A percentile compares a stretch with the other conserved stretches of the same genome.
Evolutionary conservation across 2,888 invertebrate genomes (phyloP).

Genomic region (Aplocera efformata): DNA sequence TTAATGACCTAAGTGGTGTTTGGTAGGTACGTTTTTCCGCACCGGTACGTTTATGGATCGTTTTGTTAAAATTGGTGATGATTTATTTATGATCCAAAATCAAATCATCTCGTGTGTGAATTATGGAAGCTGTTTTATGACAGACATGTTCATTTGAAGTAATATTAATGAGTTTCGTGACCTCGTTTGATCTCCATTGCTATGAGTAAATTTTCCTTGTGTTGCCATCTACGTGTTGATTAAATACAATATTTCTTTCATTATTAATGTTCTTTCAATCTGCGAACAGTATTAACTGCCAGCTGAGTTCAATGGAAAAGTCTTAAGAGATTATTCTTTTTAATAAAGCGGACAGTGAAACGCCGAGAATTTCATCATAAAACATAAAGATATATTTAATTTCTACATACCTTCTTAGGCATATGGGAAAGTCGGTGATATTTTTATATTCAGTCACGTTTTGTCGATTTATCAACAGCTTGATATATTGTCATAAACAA

Average conservation of each 20-base stretch:
- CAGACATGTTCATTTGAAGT: slow-evolving; percentile 4
- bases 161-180: slow-evolving; percentile 6
- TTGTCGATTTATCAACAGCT: slow-evolving; percentile 8
- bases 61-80: slow-evolving; percentile 11
- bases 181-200: slow-evolving; percentile 8
- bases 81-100: slow-evolving; percentile 18
- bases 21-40: slow-evolving; percentile 43
- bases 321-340: slow-evolving; percentile 19
- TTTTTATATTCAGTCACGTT: slow-evolving; percentile 18
- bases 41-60: slow-evolving; percentile 33
- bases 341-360: slow-evolving; percentile 20
- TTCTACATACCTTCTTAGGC: not conserved
- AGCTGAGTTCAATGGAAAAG: slow-evolving; percentile 14
- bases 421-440: not conserved
- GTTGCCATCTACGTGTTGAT: not conserved
- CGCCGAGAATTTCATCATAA: slow-evolving; percentile 11
- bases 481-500: slow-evolving; percentile 7
- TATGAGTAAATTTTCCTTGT: slow-evolving; percentile 1
- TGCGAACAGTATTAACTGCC: slow-evolving; percentile 7
- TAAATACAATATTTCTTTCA: slow-evolving; percentile 6
- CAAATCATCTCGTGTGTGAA: slow-evolving; percentile 14
- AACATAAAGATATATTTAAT: slow-evolving; percentile 1
- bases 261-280: slow-evolving; percentile 12
- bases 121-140: slow-evolving; percentile 9
- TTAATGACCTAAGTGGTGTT: slow-evolving; percentile 54